Evolutionary conservation across 1,140 invertebrate species (phyloP), one percentile per base, ranked within the genome.

Genomic region (Phymorhynchus buccinoides): DNA sequence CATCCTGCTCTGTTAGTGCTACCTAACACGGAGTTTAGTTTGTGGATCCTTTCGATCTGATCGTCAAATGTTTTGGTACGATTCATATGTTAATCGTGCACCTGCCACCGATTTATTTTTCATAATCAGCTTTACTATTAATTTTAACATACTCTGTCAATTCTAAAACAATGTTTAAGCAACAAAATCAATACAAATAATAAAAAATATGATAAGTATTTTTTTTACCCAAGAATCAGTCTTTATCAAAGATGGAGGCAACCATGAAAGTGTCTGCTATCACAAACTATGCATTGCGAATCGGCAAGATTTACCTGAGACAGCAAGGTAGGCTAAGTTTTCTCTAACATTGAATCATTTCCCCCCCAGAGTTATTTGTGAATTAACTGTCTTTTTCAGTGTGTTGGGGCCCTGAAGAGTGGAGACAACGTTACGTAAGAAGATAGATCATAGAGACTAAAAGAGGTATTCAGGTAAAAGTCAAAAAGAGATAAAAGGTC

Each of bases 41-140:
- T 0, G 0, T 3, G 6, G 27, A 75, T 75, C 84, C 84, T 80
- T 42, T 68, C 77, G 35, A 35, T 41, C 35, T 27, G 37, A 79
- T 62, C 2, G 44, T 30, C 37, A 62, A 78, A 80, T 85, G 84
- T 85, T 85, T 85, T 85, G 84, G 79, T 85, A 62, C 84, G 73
- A 85, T 85, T 85, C 84, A 85, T 85, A 85, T 85, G 84, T 80
- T 80, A 85, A 85, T 85, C 78, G 71, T 62, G 78, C 71, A 80
- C 78, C 77, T 73, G 78, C 66, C 71, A 48, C 42, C 27, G 16
- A 48, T 30, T n/a, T 9, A 39, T 39, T 75, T 37, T 79, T 79
- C 32, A 22, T 6, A 27, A 41, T n/a, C 41, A 1, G 7, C 42
- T 22, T 18, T n/a, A 22, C 42, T 78, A 27, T 39, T 27, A 62